Evolutionary conservation across 2,797 vertebrate species (phyloP).

Genomic region (Sardinella longiceps): DNA sequence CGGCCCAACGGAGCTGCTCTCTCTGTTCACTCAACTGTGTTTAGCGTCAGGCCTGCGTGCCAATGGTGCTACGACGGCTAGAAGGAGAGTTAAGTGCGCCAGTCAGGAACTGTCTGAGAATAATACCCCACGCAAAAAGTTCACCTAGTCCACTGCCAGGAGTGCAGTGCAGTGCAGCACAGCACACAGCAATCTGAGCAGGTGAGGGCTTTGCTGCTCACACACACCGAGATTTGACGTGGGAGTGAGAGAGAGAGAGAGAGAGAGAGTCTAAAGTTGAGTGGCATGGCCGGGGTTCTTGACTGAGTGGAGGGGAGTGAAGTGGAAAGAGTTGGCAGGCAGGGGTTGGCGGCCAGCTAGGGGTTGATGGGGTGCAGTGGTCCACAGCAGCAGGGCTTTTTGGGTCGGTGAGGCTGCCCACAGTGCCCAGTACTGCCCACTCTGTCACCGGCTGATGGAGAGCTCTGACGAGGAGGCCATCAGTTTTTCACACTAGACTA

Average conservation of each 20-base stretch:
- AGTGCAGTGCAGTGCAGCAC: no score
- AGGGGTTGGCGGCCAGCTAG: constrained; percentile 30
- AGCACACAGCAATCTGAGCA: neutral
- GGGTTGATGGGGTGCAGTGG: constrained; percentile 29
- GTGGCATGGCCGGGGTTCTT: neutral
- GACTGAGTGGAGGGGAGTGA: neutral
- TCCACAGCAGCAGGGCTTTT: neutral
- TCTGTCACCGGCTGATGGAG: constrained; percentile 50
- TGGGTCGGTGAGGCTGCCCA: no score
- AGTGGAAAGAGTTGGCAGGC: neutral
- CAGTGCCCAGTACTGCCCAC: constrained; percentile 47
- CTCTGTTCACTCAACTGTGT: neutral
- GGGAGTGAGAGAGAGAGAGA: neutral
- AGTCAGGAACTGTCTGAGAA: no score
- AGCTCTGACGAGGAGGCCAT: constrained; percentile 45
- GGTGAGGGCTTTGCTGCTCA: neutral
- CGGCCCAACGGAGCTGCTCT: neutral
- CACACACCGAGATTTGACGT: neutral
- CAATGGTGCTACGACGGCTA: no score
- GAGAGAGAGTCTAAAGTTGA: neutral
- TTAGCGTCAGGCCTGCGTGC: neutral
- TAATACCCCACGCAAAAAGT: neutral
- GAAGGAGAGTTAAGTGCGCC: no score
- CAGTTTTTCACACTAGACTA: constrained; percentile 29
- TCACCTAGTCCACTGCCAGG: neutral